Evolutionary conservation across 2,888 invertebrate genomes (phyloP).

Genomic region (Orchesellides sinensis): DNA sequence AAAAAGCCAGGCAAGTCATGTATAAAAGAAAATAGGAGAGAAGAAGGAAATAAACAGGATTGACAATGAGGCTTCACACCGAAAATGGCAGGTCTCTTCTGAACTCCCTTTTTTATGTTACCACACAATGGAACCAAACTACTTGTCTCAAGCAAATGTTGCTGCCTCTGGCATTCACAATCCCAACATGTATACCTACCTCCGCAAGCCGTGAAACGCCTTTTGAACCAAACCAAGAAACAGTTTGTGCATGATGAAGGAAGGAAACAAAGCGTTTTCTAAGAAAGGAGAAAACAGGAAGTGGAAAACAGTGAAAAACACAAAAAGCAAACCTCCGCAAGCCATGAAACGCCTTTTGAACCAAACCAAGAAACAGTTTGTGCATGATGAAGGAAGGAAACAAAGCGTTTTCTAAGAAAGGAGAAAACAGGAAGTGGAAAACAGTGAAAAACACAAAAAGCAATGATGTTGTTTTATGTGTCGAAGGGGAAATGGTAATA

Average conservation of each 20-base stretch:
- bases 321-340: slow-evolving; percentile 45
- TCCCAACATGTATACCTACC: neutral
- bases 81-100: slow-evolving; percentile 51
- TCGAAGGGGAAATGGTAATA: slow-evolving; percentile 66
- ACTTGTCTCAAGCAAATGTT: slow-evolving; percentile 10
- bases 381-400: slow-evolving; percentile 23
- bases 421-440: slow-evolving; percentile 56
- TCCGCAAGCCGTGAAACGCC: slow-evolving; percentile 56
- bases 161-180: slow-evolving; percentile 25
- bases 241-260: neutral
- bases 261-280: slow-evolving; percentile 45
- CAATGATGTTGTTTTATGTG: slow-evolving; percentile 61
- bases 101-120: slow-evolving; percentile 27
- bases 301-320: slow-evolving; percentile 47
- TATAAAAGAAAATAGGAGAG: slow-evolving; percentile 15
- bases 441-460: slow-evolving; percentile 49
- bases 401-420: slow-evolving; percentile 31
- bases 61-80: slow-evolving; percentile 61
- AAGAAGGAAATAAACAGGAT: slow-evolving; percentile 45
- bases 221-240: slow-evolving; percentile 21
- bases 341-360: no score
- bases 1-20: neutral
- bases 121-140: slow-evolving; percentile 56
- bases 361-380: neutral
- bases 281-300: slow-evolving; percentile 47